Conservation (phyloP, 2,113 vertebrate species). For the Callipepla californica region DNA sequence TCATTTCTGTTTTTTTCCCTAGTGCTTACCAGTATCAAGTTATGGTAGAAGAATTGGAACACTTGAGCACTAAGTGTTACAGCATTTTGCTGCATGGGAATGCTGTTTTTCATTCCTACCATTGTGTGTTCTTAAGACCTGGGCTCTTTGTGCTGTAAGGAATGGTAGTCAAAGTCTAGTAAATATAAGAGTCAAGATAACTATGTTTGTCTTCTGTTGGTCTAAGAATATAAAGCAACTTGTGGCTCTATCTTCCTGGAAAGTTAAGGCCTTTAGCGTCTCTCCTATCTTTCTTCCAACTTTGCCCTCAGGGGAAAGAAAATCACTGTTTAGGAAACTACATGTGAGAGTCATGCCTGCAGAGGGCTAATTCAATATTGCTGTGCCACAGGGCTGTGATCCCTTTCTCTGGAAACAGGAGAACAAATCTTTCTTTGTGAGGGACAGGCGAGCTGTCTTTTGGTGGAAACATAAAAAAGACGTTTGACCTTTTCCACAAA, state of each 20-base stretch:
- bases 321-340: neutral
- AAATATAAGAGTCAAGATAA: neutral
- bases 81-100: rapidly evolving
- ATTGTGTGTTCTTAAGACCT: neutral
- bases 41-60: rapidly evolving
- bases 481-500: neutral
- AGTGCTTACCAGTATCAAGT: neutral
- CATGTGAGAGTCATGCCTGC: neutral
- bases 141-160: neutral
- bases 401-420: neutral
- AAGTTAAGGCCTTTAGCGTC: neutral
- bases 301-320: neutral
- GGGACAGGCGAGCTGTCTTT: rapidly evolving
- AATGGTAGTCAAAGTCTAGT: neutral
- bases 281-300: neutral
- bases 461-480: neutral
- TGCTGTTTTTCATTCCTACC: neutral
- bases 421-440: neutral
- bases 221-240: neutral
- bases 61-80: rapidly evolving
- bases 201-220: neutral
- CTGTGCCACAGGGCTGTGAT: neutral
- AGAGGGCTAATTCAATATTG: neutral
- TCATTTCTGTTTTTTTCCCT: rapidly evolving
- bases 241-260: neutral